These are phyloP conservation scores for Plagiodera versicolora DNA, from an alignment of 2,888 invertebrate genomes.

Conservation along the genomic window DNA sequence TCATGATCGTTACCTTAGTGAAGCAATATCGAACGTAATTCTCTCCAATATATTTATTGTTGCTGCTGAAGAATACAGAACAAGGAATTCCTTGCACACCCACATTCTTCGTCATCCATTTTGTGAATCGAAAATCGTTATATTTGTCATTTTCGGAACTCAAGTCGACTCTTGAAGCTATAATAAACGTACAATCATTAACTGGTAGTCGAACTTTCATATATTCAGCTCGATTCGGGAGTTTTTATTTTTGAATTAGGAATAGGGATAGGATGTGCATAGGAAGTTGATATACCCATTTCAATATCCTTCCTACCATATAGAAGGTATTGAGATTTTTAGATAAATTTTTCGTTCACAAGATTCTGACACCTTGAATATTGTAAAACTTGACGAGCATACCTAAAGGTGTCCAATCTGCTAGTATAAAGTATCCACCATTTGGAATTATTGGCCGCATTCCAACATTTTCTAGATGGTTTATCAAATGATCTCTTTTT, in stretches of 20 bases:
- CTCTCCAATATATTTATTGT: constrained; percentile 79
- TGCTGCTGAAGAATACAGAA: constrained; percentile 86
- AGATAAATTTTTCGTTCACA: no score
- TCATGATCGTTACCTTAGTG: constrained; percentile 73
- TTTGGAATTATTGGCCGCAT: constrained; percentile 92
- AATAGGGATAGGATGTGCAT: no score
- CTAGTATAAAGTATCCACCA: constrained; percentile 96
- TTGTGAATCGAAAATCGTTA: constrained; percentile 89
- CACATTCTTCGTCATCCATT: constrained; percentile 92
- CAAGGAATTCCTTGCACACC: constrained; percentile 95
- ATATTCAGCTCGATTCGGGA: no score
- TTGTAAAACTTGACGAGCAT: no score
- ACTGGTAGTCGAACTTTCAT: no score
- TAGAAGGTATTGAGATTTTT: no score
- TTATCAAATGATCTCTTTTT: constrained; percentile 80
- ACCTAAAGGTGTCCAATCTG: constrained; percentile 84
- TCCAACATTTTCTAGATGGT: constrained; percentile 74
- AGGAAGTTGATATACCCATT: no score
- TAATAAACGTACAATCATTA: constrained; percentile 29
- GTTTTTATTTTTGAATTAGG: no score
- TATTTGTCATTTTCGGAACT: constrained; percentile 69
- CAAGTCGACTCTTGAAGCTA: constrained; percentile 69
- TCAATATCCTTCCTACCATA: no score
- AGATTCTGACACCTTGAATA: no score
- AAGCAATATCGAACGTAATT: constrained; percentile 91